Evolutionary conservation across 2,888 invertebrate species (phyloP), one percentile per base, ranked within the genome.

Genomic region (Arctia plantaginis): DNA sequence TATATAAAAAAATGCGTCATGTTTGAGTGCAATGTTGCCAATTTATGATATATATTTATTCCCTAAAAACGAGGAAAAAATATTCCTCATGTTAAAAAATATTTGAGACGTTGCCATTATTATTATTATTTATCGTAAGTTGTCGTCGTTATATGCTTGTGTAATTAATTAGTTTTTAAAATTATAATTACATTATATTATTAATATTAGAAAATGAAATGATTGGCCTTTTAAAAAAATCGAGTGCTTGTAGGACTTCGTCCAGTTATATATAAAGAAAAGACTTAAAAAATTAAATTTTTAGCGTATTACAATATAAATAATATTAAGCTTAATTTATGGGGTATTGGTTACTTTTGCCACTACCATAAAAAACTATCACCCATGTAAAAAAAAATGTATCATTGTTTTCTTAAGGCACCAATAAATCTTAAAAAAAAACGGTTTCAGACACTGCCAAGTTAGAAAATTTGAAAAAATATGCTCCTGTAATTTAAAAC

Each of bases 171-270:
- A 85, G 79, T 85, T 81, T 74, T 18, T 74, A 81, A 79, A 78
- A 83, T 80, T 82, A 79, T 76, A 66, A 77, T 82, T 77, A 81
- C 80, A 76, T 78, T 79, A 84, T 80, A 77, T 78, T 80, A 80
- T 82, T 70, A 77, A 72, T 73, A 69, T 62, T 39, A 59, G 55
- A 66, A 82, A 73, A 76, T 77, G 77, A 89, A 90, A 83, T 82
- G 84, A 93, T 94, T 93, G 94, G 94, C 94, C 95, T 94, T 95
- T 91, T 80, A 77, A 83, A 89, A 89, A 91, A 91, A 89, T 88
- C 78, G 94, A 90, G 95, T 95, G 95, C 94, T 95, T 93, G 91
- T 82, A 76, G 95, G 94, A 94, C 95, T 85, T 83, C 92, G 95
- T 95, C 95, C 95, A 90, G 18, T 86, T 84, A 84, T 86, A 80